A percentile compares a stretch with the other conserved stretches of the same genome.
Conservation (phyloP, 2,888 invertebrate genomes). For the Agonopterix arenella region DNA sequence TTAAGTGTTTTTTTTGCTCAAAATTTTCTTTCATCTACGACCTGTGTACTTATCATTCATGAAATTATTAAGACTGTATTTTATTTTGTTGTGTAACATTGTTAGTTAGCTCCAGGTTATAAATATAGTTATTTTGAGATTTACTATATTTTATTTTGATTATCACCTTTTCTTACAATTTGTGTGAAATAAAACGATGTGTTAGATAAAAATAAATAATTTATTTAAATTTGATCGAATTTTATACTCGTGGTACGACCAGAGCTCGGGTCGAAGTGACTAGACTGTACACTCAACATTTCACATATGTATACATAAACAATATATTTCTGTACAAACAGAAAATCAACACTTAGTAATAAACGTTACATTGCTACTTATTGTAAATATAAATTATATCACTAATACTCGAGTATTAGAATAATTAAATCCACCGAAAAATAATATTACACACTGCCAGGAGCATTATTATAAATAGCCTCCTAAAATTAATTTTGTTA, state of each 20-base stretch:
- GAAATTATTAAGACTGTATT: conserved; percentile 76
- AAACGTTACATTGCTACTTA: conserved; percentile 70
- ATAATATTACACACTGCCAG: conserved; percentile 65
- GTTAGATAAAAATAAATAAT: conserved; percentile 72
- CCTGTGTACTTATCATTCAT: conserved; percentile 71
- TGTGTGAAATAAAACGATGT: conserved; percentile 34
- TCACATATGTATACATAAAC: conserved; percentile 64
- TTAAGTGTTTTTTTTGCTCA: conserved; percentile 62
- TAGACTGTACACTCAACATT: conserved; percentile 75
- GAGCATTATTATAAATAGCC: conserved; percentile 54
- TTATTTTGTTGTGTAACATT: conserved; percentile 72
- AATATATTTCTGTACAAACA: conserved; percentile 69
- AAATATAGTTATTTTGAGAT: conserved; percentile 74
- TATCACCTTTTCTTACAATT: conserved; percentile 6
- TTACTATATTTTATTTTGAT: conserved; percentile 24
- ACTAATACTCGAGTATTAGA: conserved; percentile 77
- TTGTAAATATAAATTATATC: conserved; percentile 65
- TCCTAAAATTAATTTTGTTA: conserved; percentile 67
- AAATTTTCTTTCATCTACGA: conserved; percentile 49
- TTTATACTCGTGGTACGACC: conserved; percentile 56
- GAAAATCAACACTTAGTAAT: conserved; percentile 72
- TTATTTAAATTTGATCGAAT: conserved; percentile 65
- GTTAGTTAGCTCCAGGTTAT: conserved; percentile 69
- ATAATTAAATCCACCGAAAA: conserved; percentile 68
- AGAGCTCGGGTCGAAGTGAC: conserved; percentile 70